Evolutionary conservation across 2,113 vertebrate genomes (phyloP), one percentile per base, ranked within the genome.

Genomic region (Rhynchomys soricoides): DNA sequence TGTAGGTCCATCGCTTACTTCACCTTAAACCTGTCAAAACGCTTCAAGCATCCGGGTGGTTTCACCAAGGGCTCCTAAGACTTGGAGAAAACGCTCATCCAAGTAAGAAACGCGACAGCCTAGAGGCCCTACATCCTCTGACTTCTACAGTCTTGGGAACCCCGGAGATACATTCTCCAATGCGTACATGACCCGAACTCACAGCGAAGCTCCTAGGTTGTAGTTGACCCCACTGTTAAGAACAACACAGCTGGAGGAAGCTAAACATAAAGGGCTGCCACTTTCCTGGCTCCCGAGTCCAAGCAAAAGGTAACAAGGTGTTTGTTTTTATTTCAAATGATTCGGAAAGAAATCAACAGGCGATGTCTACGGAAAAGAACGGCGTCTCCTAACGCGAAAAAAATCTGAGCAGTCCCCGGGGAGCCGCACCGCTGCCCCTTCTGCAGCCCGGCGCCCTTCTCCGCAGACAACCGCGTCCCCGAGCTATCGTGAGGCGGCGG

Each of bases 291-390:
- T 59, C 90, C 52, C 82, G 74, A 55, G 73, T 89, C 50, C 74
- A 43, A 94, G 93, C 21, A 64, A 95, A 86, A 59, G 75, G 82
- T 59, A 98, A 26, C 9, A 48, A 83, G 55, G 43, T 43, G 40
- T 43, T 29, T 81, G 75, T 62, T 7, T 71, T 71, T n/a, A 88
- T 55, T 86, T 37, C 45, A 78, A 96, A 59, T 11, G 62, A 82
- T 17, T 77, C 91, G 4, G 19, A 43, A 82, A 89, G 37, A 95
- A 89, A 88, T 90, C 98, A 98, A 98, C 97, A 74, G 37, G 66
- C 93, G 82, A 94, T 89, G 96, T 29, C 79, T 86, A 77, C 0
- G 31, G 74, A 43, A 37, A 91, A 34, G 71, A 91, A 34, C 29
- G 4, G 48, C 83, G 73, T 57, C 68, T 83, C 79, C 82, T 83